Evolutionary conservation across 1,140 invertebrate species (phyloP).

Genomic region (Chironomus striatipennis): DNA sequence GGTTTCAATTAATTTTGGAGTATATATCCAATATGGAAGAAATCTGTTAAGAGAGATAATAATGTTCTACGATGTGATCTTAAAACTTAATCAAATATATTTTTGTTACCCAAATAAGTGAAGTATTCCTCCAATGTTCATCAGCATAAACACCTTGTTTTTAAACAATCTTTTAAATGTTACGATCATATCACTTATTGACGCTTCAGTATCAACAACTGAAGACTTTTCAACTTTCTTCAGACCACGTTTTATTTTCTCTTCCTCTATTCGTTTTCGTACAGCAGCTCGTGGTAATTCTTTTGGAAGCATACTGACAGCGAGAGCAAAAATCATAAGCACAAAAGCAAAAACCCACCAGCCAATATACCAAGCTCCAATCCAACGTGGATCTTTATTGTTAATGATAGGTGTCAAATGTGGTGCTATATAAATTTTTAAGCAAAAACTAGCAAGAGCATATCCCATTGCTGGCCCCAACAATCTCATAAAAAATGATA

Average conservation of each 20-base stretch:
- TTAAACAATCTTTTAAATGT: slow-evolving; percentile 49
- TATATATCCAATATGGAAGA: slow-evolving; percentile 58
- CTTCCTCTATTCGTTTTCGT: slow-evolving; percentile 37
- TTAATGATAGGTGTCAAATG: slow-evolving; percentile 51
- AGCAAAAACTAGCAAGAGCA: slow-evolving; percentile 50
- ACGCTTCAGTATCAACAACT: not conserved
- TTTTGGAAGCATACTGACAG: slow-evolving; percentile 51
- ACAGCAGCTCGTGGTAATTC: slow-evolving; percentile 47
- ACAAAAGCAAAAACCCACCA: slow-evolving; percentile 55
- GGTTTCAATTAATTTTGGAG: slow-evolving; percentile 60
- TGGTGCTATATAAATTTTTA: slow-evolving; percentile 56
- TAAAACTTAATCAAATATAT: no score
- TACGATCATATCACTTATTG: slow-evolving; percentile 42
- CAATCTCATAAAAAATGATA: slow-evolving; percentile 53
- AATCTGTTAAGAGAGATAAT: no score
- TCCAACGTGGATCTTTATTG: slow-evolving; percentile 55
- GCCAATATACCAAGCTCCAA: slow-evolving; percentile 66
- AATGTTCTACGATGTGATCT: no score
- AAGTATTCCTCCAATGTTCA: slow-evolving; percentile 51
- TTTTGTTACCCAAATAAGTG: slow-evolving; percentile 46
- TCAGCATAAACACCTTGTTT: slow-evolving; percentile 53
- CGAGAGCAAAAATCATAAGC: slow-evolving; percentile 46
- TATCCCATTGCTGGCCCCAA: slow-evolving; percentile 57
- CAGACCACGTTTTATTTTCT: not conserved
- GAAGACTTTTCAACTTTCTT: not conserved